Conservation (phyloP, 2,113 vertebrate genomes). For the Peromyscus polionotus region DNA sequence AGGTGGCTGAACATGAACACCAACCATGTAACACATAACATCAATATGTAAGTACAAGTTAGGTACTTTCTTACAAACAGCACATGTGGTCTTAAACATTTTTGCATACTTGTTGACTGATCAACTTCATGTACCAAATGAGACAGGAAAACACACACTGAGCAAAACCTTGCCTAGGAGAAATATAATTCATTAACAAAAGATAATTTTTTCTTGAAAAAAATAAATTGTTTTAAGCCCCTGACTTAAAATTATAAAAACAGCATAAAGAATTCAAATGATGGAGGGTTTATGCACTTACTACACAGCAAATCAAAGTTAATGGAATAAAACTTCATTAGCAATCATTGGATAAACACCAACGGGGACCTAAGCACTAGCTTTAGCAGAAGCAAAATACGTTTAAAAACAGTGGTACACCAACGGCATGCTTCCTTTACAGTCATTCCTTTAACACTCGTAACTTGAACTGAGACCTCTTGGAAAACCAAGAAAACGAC, state of each 20-base stretch:
- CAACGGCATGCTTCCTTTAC: background rate
- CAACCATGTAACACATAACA: background rate
- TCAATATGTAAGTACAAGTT: slow-evolving; percentile 44
- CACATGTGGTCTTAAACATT: slow-evolving; percentile 33
- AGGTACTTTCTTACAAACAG: slow-evolving; percentile 37
- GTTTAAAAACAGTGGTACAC: background rate
- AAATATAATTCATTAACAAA: slow-evolving; percentile 30
- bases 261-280: slow-evolving; percentile 9
- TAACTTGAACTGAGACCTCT: background rate
- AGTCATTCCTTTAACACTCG: background rate
- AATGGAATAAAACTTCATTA: slow-evolving; percentile 28
- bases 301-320: slow-evolving; percentile 1
- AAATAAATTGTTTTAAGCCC: background rate
- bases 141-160: background rate
- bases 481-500: too few relatives aligned
- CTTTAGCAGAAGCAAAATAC: background rate
- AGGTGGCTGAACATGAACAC: background rate
- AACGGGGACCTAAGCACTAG: background rate
- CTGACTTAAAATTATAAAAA: background rate
- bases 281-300: background rate
- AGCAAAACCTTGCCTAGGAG: background rate
- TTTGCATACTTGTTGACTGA: slow-evolving; percentile 23
- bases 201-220: background rate
- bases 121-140: slow-evolving; percentile 54
- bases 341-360: background rate